Evolutionary conservation across 2,888 invertebrate genomes (phyloP).

Genomic region (Macrosoma leucophasiata): DNA sequence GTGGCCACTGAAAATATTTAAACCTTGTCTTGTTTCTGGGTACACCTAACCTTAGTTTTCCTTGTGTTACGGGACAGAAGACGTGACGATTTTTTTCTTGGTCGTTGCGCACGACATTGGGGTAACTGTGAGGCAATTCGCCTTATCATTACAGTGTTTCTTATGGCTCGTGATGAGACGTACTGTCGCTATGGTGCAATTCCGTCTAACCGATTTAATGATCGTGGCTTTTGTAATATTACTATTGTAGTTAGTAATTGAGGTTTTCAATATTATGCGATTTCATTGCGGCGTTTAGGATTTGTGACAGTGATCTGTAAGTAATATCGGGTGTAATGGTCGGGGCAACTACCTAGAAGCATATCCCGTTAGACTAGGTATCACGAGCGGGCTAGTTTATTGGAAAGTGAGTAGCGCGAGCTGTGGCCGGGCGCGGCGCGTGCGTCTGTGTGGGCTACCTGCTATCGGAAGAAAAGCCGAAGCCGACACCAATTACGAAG

Average conservation of each 20-base stretch:
- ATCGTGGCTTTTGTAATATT: conserved; percentile 32
- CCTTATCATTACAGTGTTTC: conserved; percentile 33
- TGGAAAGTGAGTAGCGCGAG: conserved; percentile 65
- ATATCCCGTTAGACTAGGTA: conserved; percentile 66
- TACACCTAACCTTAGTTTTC: no score
- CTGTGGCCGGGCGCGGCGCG: conserved; percentile 46
- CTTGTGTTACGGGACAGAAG: conserved; percentile 24
- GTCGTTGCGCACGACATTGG: conserved; percentile 19
- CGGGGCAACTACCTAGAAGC: conserved; percentile 48
- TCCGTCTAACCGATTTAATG: conserved; percentile 33
- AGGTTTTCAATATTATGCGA: not conserved
- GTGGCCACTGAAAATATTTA: no score
- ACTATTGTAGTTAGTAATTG: not conserved
- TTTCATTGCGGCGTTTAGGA: not conserved
- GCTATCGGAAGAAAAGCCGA: conserved; percentile 43
- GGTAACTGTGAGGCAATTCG: conserved; percentile 29
- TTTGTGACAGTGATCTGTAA: no score
- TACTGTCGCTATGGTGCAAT: conserved; percentile 40
- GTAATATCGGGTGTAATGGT: conserved; percentile 51
- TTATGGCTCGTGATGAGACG: conserved; percentile 37
- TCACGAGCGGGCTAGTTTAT: conserved; percentile 64
- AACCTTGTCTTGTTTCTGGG: no score
- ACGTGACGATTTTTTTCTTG: conserved; percentile 29
- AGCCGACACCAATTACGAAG: conserved; percentile 27
- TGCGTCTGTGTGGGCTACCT: conserved; percentile 34